Evolutionary conservation across 2,888 invertebrate genomes (phyloP).

Genomic region (Acanthosepion lycidas): DNA sequence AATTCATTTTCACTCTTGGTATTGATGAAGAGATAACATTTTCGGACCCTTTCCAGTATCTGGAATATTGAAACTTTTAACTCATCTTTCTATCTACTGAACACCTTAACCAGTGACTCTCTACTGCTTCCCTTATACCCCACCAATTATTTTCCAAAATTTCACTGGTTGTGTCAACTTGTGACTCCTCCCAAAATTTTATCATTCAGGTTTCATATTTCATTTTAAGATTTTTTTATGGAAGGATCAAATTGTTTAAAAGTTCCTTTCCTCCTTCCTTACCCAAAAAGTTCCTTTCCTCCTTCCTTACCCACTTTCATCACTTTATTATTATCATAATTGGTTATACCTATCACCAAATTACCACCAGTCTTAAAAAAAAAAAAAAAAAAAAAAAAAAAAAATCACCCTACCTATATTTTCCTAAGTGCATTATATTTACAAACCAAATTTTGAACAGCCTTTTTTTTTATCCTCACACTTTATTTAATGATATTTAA

Average conservation of each 20-base stretch:
- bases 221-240: neutral
- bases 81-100: neutral
- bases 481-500: neutral
- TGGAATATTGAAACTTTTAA: neutral
- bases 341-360: neutral
- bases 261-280: too few species aligned
- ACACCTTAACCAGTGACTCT: neutral
- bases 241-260: neutral
- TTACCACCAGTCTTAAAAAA: neutral
- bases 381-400: neutral
- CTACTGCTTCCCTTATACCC: neutral
- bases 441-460: neutral
- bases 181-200: neutral
- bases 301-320: too few species aligned
- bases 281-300: too few species aligned
- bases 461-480: neutral
- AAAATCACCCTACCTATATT: neutral
- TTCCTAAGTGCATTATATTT: neutral
- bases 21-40: neutral
- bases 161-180: neutral
- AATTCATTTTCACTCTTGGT: neutral
- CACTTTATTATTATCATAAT: neutral
- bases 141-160: neutral
- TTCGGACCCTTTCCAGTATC: neutral
- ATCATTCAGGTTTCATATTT: neutral